Evolutionary conservation across 1,140 invertebrate species (phyloP), one percentile per base, ranked within the genome.

Genomic region (Sycophila sp.): DNA sequence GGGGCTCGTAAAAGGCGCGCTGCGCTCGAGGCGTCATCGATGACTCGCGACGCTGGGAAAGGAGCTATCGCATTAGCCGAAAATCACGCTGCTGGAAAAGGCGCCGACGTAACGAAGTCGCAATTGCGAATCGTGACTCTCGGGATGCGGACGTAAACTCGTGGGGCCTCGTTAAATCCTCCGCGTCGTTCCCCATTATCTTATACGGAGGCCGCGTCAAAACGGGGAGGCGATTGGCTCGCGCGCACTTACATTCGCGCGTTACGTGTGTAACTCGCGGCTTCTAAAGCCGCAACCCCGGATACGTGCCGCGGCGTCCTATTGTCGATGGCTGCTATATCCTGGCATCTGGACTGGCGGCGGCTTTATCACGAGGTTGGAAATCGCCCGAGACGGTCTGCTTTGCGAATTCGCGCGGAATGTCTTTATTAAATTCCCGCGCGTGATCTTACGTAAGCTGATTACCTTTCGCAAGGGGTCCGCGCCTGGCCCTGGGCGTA

Each of bases 241-340:
- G 17, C 55, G 55, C 0, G 34, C 19, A 58, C 19, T 58, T 58
- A 58, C 34, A n/a, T 22, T n/a, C 8, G 8, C 22, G 47, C 8
- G n/a, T n/a, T n/a, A n/a, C n/a, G n/a, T n/a, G n/a, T n/a, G n/a
- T n/a, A n/a, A n/a, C n/a, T n/a, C n/a, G n/a, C n/a, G n/a, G n/a
- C n/a, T n/a, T n/a, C n/a, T n/a, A n/a, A n/a, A 81, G 80, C 70
- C 80, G 75, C 78, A 80, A 82, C 80, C 78, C 80, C 72, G 72
- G 72, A 73, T 76, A 74, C 73, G 71, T n/a, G n/a, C n/a, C n/a
- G n/a, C n/a, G n/a, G n/a, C n/a, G n/a, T n/a, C n/a, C n/a, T n/a
- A n/a, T n/a, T n/a, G n/a, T n/a, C n/a, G n/a, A n/a, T n/a, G n/a
- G n/a, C n/a, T n/a, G n/a, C n/a, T n/a, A n/a, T n/a, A n/a, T n/a